phyloP scores from a whole-genome alignment of 2,888 invertebrate genomes.

The Anoncus sp. region DNA sequence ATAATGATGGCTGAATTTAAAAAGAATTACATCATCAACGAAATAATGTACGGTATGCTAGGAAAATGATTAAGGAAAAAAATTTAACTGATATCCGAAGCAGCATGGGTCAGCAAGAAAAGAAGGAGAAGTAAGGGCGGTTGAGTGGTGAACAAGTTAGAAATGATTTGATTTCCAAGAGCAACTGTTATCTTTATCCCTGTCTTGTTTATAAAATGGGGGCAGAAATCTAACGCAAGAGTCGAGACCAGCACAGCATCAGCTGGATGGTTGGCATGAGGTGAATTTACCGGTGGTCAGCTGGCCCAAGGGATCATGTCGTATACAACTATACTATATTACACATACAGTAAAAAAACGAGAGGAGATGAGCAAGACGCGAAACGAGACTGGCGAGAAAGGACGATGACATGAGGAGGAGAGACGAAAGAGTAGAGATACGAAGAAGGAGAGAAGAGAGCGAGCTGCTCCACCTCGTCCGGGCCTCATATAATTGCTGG shows the following conservation, averaged over 20 bases:
- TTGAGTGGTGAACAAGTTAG: background rate
- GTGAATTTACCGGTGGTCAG: slow-evolving; percentile 69
- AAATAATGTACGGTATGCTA: too few relatives aligned
- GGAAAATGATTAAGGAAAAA: too few relatives aligned
- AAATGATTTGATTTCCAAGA: slow-evolving; percentile 32
- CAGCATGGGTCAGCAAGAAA: background rate
- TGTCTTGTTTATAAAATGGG: slow-evolving; percentile 46
- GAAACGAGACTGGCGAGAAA: slow-evolving; percentile 51
- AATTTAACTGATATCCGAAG: too few relatives aligned
- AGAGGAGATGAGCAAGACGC: slow-evolving; percentile 58
- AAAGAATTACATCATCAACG: too few relatives aligned
- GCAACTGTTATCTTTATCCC: slow-evolving; percentile 42
- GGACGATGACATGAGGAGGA: slow-evolving; percentile 53
- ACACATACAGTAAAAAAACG: slow-evolving; percentile 56
- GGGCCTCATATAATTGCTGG: slow-evolving; percentile 82
- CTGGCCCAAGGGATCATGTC: slow-evolving; percentile 78
- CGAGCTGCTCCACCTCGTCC: slow-evolving; percentile 79
- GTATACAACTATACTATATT: slow-evolving; percentile 69
- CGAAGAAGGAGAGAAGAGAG: slow-evolving; percentile 19
- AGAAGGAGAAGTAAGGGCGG: background rate
- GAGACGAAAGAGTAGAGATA: slow-evolving; percentile 44
- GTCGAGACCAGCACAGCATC: slow-evolving; percentile 73
- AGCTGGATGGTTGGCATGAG: slow-evolving; percentile 64
- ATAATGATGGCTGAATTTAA: too few relatives aligned
- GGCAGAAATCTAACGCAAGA: slow-evolving; percentile 78